Evolutionary conservation across 2,888 invertebrate genomes (phyloP), one percentile per base, ranked within the genome.

Genomic region (Mesopsocus fuscifrons): DNA sequence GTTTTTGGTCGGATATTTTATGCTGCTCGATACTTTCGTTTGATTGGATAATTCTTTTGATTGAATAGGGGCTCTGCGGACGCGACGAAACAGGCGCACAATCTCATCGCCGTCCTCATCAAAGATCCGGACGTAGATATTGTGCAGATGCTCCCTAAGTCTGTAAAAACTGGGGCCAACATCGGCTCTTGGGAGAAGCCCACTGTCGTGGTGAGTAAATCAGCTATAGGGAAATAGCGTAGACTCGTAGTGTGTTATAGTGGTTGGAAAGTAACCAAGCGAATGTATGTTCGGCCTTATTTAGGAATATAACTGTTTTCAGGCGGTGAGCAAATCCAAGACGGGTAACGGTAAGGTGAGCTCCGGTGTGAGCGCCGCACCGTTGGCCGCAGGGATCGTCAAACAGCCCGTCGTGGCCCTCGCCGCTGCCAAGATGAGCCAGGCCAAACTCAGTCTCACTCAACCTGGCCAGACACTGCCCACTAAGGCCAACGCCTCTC

Each of bases 41-140:
- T n/a, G n/a, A n/a, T n/a, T n/a, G n/a, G n/a, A n/a, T n/a, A n/a
- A n/a, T n/a, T 6, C 26, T 26, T 26, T 26, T 26, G 11, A 26
- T 9, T 26, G 6, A 9, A 9, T 11, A 81, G 81, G 65, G 94
- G 94, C 40, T 79, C 88, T 1, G 71, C 80, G 16, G 94, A 95
- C 54, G 85, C 89, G 5, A 91, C 84, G 1, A 83, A 87, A 58
- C 88, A 91, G 58, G 95, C 97, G 42, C 82, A 89, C 57, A 72
- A 73, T 52, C 70, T 97, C 55, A 95, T 98, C 52, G 76, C 83
- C 34, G 77, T 88, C 8, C 71, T 98, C 55, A 87, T 95, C 55
- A 85, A 88, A 60, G 95, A 97, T 66, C 89, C 92, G 3, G 95
- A 97, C 52, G 83, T 84, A 2, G 91, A 91, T 59, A 81, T 91